phyloP scores from a whole-genome alignment of 2,888 invertebrate species.

The Fragum sueziense region DNA sequence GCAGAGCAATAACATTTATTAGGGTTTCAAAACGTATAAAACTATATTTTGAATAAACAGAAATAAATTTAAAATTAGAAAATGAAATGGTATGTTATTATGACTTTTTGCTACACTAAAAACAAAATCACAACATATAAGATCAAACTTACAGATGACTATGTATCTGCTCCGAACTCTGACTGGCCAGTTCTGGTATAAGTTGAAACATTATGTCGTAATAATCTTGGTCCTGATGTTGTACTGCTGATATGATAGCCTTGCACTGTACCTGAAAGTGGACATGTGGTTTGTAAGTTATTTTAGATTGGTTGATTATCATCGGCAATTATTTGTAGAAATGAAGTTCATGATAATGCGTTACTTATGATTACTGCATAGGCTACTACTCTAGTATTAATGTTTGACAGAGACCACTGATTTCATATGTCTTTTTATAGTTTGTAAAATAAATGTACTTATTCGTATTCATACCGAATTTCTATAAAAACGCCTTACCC shows the following conservation, averaged over 20 bases:
- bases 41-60: no score
- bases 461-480: no score
- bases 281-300: no score
- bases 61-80: no score
- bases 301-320: not conserved
- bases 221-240: conserved; percentile 87
- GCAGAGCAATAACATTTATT: no score
- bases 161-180: conserved; percentile 83
- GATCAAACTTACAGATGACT: conserved; percentile 78
- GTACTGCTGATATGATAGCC: conserved; percentile 87
- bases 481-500: conserved; percentile 83
- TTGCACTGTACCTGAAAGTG: conserved; percentile 84
- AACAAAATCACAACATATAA: no score
- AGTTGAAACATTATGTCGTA: conserved; percentile 86
- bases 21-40: no score
- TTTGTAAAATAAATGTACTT: not conserved
- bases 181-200: conserved; percentile 84
- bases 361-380: not conserved
- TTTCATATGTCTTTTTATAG: not conserved
- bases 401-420: not conserved
- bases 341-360: not conserved
- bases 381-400: not conserved
- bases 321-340: not conserved
- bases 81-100: no score
- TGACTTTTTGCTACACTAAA: no score